Percentiles rank a stretch among this genome's conserved stretches.
These are phyloP conservation scores for Sebastiscus tertius DNA, from an alignment of 2,797 vertebrate species.

Conservation along the genomic window DNA sequence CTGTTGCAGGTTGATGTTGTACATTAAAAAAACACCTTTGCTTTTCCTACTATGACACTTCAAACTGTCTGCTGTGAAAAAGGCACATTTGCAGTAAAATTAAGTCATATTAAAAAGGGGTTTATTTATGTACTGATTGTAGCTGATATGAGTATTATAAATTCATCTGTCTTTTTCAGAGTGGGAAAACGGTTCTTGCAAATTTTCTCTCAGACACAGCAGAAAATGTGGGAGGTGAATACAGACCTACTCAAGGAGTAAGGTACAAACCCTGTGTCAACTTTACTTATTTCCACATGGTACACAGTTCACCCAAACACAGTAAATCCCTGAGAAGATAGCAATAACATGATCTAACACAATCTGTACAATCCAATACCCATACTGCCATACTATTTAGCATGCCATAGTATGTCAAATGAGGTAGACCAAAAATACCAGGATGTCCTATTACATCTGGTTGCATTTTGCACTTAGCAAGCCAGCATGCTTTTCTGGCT, in stretches of 20 bases:
- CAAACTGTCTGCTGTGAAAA: too few species aligned
- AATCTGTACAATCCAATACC: too few species aligned
- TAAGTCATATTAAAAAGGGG: not conserved
- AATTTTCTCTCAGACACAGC: constrained; percentile 91
- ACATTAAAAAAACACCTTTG: not conserved
- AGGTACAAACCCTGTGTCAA: constrained; percentile 82
- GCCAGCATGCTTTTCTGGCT: too few species aligned
- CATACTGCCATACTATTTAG: too few species aligned
- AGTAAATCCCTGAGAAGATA: not conserved
- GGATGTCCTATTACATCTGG: too few species aligned
- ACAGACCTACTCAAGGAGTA: constrained; percentile 93
- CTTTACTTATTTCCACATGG: not conserved
- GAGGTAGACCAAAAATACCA: too few species aligned
- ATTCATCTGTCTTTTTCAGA: constrained; percentile 73
- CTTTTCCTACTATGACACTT: too few species aligned
- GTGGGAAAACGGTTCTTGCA: constrained; percentile 92
- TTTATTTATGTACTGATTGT: not conserved
- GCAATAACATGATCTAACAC: not conserved
- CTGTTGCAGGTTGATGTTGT: not conserved
- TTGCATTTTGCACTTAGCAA: too few species aligned
- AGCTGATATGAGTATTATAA: not conserved
- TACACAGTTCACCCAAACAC: not conserved
- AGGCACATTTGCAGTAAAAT: too few species aligned
- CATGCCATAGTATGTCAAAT: too few species aligned
- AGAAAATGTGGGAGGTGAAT: constrained; percentile 87